Evolutionary conservation across 2,113 vertebrate genomes (phyloP).

Genomic region (Atractosteus spatula): DNA sequence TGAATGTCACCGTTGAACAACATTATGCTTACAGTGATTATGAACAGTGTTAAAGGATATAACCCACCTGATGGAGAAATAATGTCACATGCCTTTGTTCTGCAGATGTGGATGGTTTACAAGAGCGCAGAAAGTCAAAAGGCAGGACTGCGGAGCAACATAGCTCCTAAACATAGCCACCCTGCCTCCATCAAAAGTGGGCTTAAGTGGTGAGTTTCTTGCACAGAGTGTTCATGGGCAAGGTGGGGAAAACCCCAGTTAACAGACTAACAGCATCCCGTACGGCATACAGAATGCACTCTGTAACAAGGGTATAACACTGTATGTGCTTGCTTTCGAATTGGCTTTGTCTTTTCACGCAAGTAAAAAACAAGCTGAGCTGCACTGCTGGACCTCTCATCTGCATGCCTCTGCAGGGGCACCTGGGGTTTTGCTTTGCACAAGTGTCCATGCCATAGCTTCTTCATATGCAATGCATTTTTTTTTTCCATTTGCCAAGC

Average conservation of each 20-base stretch:
- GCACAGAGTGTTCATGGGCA: conserved; percentile 62
- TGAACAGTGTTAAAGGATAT: not conserved
- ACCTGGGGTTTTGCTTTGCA: conserved; percentile 7
- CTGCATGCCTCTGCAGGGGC: conserved; percentile 35
- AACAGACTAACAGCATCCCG: conserved; percentile 66
- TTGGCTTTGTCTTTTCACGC: conserved; percentile 37
- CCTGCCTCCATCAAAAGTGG: conserved; percentile 79
- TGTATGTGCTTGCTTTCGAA: conserved; percentile 62
- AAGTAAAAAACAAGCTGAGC: conserved; percentile 41
- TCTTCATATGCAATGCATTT: not conserved
- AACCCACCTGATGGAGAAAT: conserved; percentile 48
- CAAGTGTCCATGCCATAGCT: not conserved
- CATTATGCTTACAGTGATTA: too few species aligned
- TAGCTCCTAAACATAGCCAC: conserved; percentile 83
- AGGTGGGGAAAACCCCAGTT: conserved; percentile 63
- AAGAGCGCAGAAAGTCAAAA: conserved; percentile 94
- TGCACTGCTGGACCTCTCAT: conserved; percentile 24
- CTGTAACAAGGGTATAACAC: conserved; percentile 61
- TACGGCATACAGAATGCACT: conserved; percentile 49
- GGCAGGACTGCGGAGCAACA: conserved; percentile 93
- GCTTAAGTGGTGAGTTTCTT: conserved; percentile 89
- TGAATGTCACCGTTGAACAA: too few species aligned
- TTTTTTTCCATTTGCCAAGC: conserved; percentile 1
- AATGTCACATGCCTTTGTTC: conserved; percentile 91
- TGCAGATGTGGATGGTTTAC: conserved; percentile 94